Base-by-base conservation (phyloP, 2,113 vertebrate species). In the Python bivittatus region DNA sequence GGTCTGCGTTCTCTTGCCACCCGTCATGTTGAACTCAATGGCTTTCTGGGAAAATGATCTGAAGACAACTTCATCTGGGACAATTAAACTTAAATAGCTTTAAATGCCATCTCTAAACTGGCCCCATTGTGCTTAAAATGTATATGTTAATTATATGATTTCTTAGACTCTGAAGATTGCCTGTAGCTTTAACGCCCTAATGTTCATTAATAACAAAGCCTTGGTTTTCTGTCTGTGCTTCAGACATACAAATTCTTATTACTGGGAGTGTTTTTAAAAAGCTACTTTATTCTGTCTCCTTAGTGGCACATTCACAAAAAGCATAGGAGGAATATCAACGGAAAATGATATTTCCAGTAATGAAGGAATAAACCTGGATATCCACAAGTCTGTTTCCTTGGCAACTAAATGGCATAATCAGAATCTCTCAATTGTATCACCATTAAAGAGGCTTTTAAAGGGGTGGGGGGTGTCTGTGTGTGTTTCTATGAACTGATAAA, bases 321-420 rank as follows among this genome's bases (percentile, higher is more conserved):
- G 94, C 86, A 93, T 85, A 90, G 91, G 91, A 94, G 92, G 92
- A 94, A 96, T 97, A 97, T 96, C 96, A 95, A 83, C 94, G 92
- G 44, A 93, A 96, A 97, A 96, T 96, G 96, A 95, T 94, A 95
- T 96, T 95, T 96, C 96, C 91, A 94, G 93, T 97, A 97, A 96
- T 95, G 97, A 96, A 96, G 96, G 94, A 93, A 95, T 89, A 96
- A 95, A 95, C 92, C 96, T 86, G 92, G 95, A 92, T 96, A 97
- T 97, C 97, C 95, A 96, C 96, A 96, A 95, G 96, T 94, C 93
- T 60, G 97, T 98, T 97, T 96, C 97, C 97, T 95, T 96, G 97
- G 98, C 96, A 98, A 98, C 97, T 90, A 58, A n/a, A 89, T 90
- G 90, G 96, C 96, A 96, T 96, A 94, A 96, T 96, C 97, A 95